Percentiles rank a stretch among this genome's conserved stretches.
Conservation (phyloP, 2,888 invertebrate species). For the Pristionchus fissidentatus region DNA sequence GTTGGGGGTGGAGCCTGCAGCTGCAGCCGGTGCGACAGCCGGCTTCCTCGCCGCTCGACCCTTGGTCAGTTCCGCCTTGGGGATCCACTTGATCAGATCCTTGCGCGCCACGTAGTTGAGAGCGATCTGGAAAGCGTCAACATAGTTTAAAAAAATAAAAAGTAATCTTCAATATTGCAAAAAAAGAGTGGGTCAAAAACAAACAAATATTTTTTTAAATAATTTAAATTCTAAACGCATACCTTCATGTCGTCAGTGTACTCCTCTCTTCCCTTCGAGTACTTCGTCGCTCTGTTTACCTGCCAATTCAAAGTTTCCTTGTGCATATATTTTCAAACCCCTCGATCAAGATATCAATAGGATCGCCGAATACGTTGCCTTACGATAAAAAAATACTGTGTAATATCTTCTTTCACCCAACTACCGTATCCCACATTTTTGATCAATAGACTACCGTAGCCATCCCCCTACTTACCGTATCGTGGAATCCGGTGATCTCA, state of each 20-base stretch:
- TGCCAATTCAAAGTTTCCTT: not conserved
- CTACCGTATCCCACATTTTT: not conserved
- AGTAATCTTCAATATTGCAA: not conserved
- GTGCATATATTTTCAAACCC: not conserved
- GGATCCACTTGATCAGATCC: constrained; percentile 59
- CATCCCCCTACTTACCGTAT: constrained; percentile 7
- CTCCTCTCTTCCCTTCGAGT: constrained; percentile 49
- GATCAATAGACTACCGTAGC: not conserved
- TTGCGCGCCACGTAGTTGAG: constrained; percentile 62
- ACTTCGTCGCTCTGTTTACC: constrained; percentile 44
- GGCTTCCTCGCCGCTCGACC: constrained; percentile 40
- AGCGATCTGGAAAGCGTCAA: constrained; percentile 51
- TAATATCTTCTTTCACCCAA: too few species aligned
- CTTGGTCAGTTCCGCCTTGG: constrained; percentile 46
- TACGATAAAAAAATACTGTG: too few species aligned
- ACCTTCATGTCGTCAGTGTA: constrained; percentile 65
- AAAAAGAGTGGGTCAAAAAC: not conserved
- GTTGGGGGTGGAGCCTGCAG: not conserved
- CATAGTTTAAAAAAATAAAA: not conserved
- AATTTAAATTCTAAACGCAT: not conserved
- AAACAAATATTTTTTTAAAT: too few species aligned
- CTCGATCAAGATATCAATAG: not conserved
- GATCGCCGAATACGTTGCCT: too few species aligned
- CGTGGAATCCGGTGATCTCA: constrained; percentile 81
- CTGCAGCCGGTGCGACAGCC: not conserved